phyloP scores from a whole-genome alignment of 2,797 vertebrate genomes.

The Anas bernieri region DNA sequence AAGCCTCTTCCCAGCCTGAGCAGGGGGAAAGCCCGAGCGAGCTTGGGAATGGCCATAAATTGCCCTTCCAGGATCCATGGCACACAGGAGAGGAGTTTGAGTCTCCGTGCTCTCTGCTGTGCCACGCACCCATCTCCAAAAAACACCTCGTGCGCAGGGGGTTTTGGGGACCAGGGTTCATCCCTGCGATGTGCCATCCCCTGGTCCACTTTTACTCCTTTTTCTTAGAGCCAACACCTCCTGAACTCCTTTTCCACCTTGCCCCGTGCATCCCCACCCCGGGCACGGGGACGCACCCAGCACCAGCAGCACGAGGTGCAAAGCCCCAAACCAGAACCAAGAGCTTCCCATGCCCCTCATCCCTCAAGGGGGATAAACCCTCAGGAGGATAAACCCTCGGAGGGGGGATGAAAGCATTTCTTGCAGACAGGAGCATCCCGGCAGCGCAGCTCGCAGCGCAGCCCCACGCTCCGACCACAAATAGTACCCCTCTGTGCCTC shows the following conservation, averaged over 20 bases:
- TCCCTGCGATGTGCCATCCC: accelerated
- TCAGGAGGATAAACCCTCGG: neutral
- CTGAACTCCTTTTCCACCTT: neutral
- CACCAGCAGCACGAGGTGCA: neutral
- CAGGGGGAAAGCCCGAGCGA: accelerated
- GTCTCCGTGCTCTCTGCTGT: neutral
- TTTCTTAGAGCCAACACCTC: neutral
- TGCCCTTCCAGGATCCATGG: neutral
- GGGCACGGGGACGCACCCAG: neutral
- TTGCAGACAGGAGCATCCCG: neutral
- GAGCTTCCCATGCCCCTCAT: neutral
- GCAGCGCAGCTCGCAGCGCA: neutral
- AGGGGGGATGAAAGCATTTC: neutral
- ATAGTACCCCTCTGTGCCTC: conserved; percentile 57
- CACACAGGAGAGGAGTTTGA: neutral
- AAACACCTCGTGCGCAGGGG: accelerated
- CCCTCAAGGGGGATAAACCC: neutral
- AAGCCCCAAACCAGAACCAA: neutral
- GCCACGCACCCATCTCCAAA: accelerated
- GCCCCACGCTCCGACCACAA: neutral
- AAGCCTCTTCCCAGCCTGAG: neutral
- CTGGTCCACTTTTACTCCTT: neutral
- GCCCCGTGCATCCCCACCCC: neutral
- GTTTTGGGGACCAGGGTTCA: neutral
- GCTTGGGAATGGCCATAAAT: neutral